phyloP scores from a whole-genome alignment of 1,140 invertebrate genomes.

The Monochamus saltuarius region DNA sequence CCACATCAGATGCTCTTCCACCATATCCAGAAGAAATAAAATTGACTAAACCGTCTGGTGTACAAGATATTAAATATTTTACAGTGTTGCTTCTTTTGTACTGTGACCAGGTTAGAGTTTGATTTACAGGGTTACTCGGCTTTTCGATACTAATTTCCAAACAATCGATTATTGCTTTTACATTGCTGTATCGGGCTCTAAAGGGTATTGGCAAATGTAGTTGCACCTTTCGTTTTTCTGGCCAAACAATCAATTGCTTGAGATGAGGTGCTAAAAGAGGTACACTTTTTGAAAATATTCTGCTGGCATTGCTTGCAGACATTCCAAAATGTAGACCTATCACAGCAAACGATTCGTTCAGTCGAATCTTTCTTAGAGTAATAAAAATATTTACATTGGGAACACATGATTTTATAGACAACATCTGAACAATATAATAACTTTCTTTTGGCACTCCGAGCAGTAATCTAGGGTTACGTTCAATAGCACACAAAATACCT shows the following conservation, averaged over 20 bases:
- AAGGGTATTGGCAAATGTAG: slow-evolving; percentile 33
- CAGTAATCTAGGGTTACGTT: too few relatives aligned
- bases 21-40: slow-evolving; percentile 48
- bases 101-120: slow-evolving; percentile 44
- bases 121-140: slow-evolving; percentile 27
- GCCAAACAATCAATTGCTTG: slow-evolving; percentile 1
- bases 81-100: slow-evolving; percentile 49
- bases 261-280: too few relatives aligned
- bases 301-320: too few relatives aligned
- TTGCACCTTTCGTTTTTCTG: slow-evolving; percentile 14
- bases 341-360: too few relatives aligned
- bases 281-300: too few relatives aligned
- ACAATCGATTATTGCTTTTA: slow-evolving; percentile 40
- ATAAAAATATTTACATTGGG: too few relatives aligned
- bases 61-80: slow-evolving; percentile 50
- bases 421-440: too few relatives aligned
- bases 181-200: slow-evolving; percentile 29
- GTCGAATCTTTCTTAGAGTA: too few relatives aligned
- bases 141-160: slow-evolving; percentile 49
- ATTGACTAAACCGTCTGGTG: slow-evolving; percentile 48
- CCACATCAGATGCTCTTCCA: slow-evolving; percentile 39
- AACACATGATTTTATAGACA: too few relatives aligned
- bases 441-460: too few relatives aligned
- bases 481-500: too few relatives aligned
- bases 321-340: too few relatives aligned